These are phyloP conservation scores for Scomber colias DNA, from an alignment of 2,113 vertebrate species.

Conservation along the genomic window DNA sequence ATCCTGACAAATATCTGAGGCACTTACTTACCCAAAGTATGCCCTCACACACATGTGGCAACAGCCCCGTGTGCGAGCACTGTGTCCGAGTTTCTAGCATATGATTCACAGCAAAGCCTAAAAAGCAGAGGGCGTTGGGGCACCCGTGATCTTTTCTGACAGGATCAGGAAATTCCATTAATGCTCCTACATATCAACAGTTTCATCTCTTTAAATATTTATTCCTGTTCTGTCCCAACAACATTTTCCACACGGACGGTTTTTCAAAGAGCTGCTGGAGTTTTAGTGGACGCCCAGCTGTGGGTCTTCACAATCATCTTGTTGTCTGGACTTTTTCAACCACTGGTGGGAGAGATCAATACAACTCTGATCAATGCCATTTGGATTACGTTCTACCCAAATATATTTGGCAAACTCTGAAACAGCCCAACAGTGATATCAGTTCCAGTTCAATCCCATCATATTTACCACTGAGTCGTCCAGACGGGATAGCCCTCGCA, in stretches of 20 bases:
- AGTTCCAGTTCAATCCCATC: constrained; percentile 43
- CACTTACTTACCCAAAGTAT: constrained; percentile 75
- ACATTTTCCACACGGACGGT: constrained; percentile 14
- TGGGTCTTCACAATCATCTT: neutral
- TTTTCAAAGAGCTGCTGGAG: constrained; percentile 14
- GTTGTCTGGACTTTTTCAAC: neutral
- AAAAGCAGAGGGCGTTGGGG: constrained; percentile 27
- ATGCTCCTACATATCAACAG: constrained; percentile 44
- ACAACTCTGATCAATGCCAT: constrained; percentile 27
- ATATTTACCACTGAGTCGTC: constrained; percentile 66
- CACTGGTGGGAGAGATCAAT: constrained; percentile 11
- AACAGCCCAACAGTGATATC: constrained; percentile 43
- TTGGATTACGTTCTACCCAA: constrained; percentile 7
- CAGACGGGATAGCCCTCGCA: constrained; percentile 57
- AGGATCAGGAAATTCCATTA: constrained; percentile 72
- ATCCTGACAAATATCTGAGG: constrained; percentile 82
- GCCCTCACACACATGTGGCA: constrained; percentile 70
- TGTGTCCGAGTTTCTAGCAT: constrained; percentile 46
- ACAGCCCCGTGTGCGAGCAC: constrained; percentile 45
- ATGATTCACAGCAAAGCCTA: constrained; percentile 47
- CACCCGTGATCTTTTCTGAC: constrained; percentile 57
- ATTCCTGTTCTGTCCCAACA: constrained; percentile 38
- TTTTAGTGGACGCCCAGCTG: constrained; percentile 11
- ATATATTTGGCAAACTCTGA: constrained; percentile 27
- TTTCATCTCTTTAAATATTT: constrained; percentile 61